These are phyloP conservation scores for Oscheius sp. DNA, from an alignment of 2,888 invertebrate species.

Conservation along the genomic window DNA sequence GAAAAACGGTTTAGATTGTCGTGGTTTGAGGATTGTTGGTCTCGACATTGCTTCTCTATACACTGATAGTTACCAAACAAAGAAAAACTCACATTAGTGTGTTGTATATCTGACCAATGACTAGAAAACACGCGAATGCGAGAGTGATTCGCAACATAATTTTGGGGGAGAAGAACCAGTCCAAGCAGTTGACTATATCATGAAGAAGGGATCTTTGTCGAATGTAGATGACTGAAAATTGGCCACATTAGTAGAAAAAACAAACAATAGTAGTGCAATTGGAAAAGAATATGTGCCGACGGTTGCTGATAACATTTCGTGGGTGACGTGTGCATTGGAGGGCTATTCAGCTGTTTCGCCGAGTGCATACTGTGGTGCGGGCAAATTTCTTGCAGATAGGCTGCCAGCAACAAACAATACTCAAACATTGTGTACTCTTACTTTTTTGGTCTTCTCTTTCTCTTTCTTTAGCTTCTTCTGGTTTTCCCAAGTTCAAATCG, in stretches of 20 bases:
- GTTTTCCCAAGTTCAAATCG: neutral
- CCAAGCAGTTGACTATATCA: conserved; percentile 22
- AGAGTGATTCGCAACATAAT: conserved; percentile 21
- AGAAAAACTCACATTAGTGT: conserved; percentile 18
- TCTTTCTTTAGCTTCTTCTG: neutral
- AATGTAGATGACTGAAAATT: too few species aligned
- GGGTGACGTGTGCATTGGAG: conserved; percentile 27
- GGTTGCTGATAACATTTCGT: conserved; percentile 23
- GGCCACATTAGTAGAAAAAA: too few species aligned
- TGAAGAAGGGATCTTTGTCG: neutral
- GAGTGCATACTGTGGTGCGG: neutral
- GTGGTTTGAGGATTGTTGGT: conserved; percentile 30
- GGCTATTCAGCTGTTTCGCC: conserved; percentile 22
- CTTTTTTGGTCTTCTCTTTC: neutral
- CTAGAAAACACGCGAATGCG: conserved; percentile 2
- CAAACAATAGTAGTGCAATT: neutral
- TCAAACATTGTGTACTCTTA: neutral
- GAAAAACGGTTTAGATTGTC: conserved; percentile 27
- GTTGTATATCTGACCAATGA: neutral
- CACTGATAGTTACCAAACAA: neutral
- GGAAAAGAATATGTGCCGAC: conserved; percentile 8
- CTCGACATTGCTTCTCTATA: conserved; percentile 32
- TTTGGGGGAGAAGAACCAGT: conserved; percentile 26
- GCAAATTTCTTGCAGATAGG: neutral
- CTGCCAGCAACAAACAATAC: neutral